Base-by-base conservation (phyloP, 1,140 invertebrate genomes). In the Euwallacea fornicatus region DNA sequence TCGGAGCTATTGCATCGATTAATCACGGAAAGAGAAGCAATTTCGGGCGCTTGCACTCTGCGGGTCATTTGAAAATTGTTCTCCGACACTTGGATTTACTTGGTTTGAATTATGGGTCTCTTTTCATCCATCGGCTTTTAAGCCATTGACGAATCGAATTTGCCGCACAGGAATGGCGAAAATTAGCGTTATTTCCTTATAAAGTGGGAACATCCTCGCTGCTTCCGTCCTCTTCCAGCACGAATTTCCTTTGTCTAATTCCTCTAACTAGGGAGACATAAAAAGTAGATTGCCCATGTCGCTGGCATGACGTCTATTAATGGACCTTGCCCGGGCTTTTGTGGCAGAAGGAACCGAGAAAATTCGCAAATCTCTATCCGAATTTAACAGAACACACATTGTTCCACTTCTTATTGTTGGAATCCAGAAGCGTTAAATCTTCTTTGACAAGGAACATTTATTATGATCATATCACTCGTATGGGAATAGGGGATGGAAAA, bases 1-100 rank as follows among this genome's bases (percentile, higher is more conserved):
- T 77, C 76, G 68, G 60, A 75, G 74, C 75, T 77, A 77, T 78
- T 78, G 75, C 78, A 59, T 68, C 76, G 76, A 78, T 79, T 79
- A 79, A 79, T 79, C 78, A 79, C 78, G 69, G 71, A 70, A 50
- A 59, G 63, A 66, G 70, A 62, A 71, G 74, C 78, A 78, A 78
- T 78, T 78, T 78, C 74, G 63, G 58, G 54, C 60, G 60, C 60
- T 47, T 70, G 68, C 68, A 70, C 60, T 63, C 50, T 58, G 61
- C 61, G 50, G 68, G 68, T 70, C 60, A 70, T 70, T 70, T 70
- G 61, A 63, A 70, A 70, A 70, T 70, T 64, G 68, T 70, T 65
- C 68, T 43, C 50, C 47, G 58, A 68, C 66, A 68, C 55, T 68
- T 46, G 56, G 56, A 68, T 68, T 68, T 68, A 68, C 66, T 60